Evolutionary conservation across 1,140 invertebrate genomes (phyloP), one percentile per base, ranked within the genome.

Genomic region (Carposina sasakii): DNA sequence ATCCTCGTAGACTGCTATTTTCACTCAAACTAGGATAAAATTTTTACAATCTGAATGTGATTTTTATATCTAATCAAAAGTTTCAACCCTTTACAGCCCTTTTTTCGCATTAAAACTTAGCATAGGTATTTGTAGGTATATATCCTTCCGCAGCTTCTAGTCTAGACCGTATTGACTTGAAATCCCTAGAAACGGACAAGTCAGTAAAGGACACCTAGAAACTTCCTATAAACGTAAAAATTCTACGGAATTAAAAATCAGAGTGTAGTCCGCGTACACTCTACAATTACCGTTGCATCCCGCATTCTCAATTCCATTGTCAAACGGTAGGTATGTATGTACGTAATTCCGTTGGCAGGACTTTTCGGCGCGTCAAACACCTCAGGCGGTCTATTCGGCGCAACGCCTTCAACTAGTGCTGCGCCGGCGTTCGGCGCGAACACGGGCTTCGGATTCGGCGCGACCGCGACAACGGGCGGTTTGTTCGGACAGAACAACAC

Each of bases 331-430:
- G n/a, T n/a, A n/a, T n/a, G n/a, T n/a, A n/a, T n/a, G n/a, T n/a
- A n/a, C n/a, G n/a, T n/a, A n/a, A n/a, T 12, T n/a, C 16, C 15
- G 21, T 43, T 10, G 8, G n/a, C 48, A 77, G 73, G 75, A 41
- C 57, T 81, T 0, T 76, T 76, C 47, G 76, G 76, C 15, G 22
- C 71, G 0, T 56, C 69, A 0, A 77, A 57, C 56, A 72, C 57
- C n/a, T 74, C 69, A 12, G 74, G 78, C 1, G 81, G 85, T 0
- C 57, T 88, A 0, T 88, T 88, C 62, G 86, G 85, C 2, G 57
- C 45, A 28, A 58, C 50, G 2, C 57, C 42, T n/a, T 69, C 58
- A n/a, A 60, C 59, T 12, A 78, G 54, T 5, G 74, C 42, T 49
- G 76, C 73, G 41, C 67, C 36, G 0, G 57, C 69, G 56, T 55